Evolutionary conservation across 1,140 invertebrate genomes (phyloP), one percentile per base, ranked within the genome.

Genomic region (Calliphora vicina): DNA sequence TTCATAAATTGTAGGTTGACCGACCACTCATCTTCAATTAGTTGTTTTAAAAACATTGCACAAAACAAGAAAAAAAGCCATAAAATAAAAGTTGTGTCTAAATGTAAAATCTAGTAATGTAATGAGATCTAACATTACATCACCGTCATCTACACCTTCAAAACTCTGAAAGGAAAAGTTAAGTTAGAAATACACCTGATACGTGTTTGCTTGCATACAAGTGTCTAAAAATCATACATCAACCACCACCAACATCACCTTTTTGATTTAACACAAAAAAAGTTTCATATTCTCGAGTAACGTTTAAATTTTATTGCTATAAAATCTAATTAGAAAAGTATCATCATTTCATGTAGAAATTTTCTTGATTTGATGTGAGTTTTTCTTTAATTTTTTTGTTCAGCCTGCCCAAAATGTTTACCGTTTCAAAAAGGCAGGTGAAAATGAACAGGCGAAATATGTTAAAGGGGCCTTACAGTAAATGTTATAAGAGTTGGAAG

Each of bases 301-400:
- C 72, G 72, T 82, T 74, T 87, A 84, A 85, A 89, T 89, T 89
- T 89, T 89, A 89, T 89, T 87, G 88, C 86, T 86, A 88, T 86
- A 89, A 89, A 89, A 89, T 86, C 88, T 89, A 89, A 89, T 89
- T 89, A 89, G 87, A 87, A 85, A 86, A 85, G 86, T 45, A 78
- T 78, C 74, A 78, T 78, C 74, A 72, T 42, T 12, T 10, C 17
- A 25, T 50, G n/a, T 17, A 13, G 15, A 0, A 23, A 27, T 57
- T 12, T 67, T 67, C 23, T 81, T 81, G 80, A 67, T 81, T 81
- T 81, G 80, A 71, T 81, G 45, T 27, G 50, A 67, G 80, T 81
- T 35, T 81, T 82, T 82, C 67, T 67, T 82, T 74, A 61, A 82
- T 45, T 83, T 81, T 57, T 45, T 67, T 17, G 6, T 45, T n/a